phyloP scores from a whole-genome alignment of 2,797 vertebrate species.

The Pipistrellus kuhlii region DNA sequence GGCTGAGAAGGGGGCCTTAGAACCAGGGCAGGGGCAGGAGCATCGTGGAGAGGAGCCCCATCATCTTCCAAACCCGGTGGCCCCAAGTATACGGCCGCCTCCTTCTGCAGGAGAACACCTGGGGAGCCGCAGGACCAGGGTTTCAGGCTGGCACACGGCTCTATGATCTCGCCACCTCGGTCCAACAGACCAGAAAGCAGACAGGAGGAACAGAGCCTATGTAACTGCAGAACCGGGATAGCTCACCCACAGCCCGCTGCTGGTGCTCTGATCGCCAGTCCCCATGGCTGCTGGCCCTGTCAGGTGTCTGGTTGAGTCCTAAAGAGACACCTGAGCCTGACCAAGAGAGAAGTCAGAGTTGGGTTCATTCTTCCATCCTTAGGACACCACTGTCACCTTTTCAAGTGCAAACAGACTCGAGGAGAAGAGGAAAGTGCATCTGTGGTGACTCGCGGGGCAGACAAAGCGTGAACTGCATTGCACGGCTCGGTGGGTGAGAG shows the following conservation, averaged over 20 bases:
- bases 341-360: not conserved
- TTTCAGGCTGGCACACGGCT: not conserved
- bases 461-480: not conserved
- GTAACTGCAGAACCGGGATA: fast-evolving
- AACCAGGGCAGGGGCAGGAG: not conserved
- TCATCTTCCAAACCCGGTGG: not conserved
- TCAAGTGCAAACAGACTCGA: not conserved
- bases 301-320: not conserved
- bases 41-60: not conserved
- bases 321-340: not conserved
- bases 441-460: not conserved
- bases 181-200: not conserved
- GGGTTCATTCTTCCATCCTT: not conserved
- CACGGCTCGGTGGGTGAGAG: not conserved
- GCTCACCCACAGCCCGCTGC: fast-evolving
- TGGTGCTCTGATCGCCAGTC: not conserved
- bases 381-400: not conserved
- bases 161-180: not conserved
- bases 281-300: not conserved
- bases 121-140: fast-evolving
- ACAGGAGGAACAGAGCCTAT: not conserved
- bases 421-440: not conserved
- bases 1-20: not conserved
- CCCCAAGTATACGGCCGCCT: not conserved
- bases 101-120: not conserved